phyloP scores from a whole-genome alignment of 2,113 vertebrate genomes.

The Crocuta crocuta region DNA sequence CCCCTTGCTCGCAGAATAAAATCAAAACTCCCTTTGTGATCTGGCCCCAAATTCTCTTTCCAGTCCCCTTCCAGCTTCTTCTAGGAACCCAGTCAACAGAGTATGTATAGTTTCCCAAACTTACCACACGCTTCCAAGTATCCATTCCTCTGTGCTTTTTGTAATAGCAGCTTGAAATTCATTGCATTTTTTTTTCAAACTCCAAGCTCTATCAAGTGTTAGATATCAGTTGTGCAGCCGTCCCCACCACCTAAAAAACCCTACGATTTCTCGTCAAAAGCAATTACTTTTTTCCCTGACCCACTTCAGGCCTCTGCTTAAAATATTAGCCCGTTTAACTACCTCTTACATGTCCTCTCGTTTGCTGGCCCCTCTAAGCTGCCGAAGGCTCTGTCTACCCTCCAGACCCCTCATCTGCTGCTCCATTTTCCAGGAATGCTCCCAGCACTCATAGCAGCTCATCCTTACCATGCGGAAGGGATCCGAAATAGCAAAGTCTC shows the following conservation, averaged over 20 bases:
- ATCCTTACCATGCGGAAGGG: background rate
- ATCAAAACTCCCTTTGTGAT: background rate
- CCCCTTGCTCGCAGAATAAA: background rate
- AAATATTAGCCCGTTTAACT: background rate
- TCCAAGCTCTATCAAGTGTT: background rate
- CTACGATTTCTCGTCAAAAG: background rate
- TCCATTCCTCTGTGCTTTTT: background rate
- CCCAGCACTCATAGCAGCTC: no score
- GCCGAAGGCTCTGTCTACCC: background rate
- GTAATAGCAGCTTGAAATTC: background rate
- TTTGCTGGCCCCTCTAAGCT: background rate
- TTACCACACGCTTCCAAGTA: background rate
- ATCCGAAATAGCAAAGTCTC: background rate
- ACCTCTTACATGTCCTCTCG: background rate
- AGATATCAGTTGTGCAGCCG: background rate
- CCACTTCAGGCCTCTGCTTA: background rate
- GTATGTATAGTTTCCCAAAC: background rate
- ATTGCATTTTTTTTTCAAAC: background rate
- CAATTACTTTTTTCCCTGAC: background rate
- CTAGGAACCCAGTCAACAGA: background rate
- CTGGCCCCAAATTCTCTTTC: background rate
- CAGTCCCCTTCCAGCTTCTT: background rate
- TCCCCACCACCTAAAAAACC: background rate
- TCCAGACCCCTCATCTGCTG: background rate
- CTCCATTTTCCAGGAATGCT: background rate